Evolutionary conservation across 2,113 vertebrate species (phyloP).

Genomic region (Cricetomys ansorgei): DNA sequence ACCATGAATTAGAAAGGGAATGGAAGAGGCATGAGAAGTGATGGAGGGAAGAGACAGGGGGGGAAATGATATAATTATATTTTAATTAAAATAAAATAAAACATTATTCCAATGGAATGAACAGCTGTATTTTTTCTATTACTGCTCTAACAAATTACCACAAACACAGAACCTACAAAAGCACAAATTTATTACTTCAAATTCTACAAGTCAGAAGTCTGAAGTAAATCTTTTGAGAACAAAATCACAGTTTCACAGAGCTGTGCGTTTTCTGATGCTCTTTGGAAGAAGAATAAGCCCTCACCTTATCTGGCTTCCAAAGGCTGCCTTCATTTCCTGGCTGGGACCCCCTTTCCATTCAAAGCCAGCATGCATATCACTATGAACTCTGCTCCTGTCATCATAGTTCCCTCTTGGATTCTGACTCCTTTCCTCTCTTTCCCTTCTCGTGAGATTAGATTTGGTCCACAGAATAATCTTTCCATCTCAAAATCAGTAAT

Average conservation of each 20-base stretch:
- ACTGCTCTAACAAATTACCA: conserved; percentile 9
- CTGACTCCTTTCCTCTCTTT: background rate
- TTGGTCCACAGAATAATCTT: background rate
- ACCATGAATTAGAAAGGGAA: background rate
- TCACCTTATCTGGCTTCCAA: background rate
- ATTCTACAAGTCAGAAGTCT: background rate
- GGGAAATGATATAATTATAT: background rate
- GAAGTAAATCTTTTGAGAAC: background rate
- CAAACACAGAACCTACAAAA: background rate
- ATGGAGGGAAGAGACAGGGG: background rate
- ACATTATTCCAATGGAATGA: background rate
- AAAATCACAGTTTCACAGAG: background rate
- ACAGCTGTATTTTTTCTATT: conserved; percentile 19
- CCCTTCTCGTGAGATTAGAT: background rate
- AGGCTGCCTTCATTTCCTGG: background rate
- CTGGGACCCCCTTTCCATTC: background rate
- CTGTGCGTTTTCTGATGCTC: background rate
- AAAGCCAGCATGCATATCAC: background rate
- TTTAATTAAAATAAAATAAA: background rate
- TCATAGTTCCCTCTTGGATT: background rate
- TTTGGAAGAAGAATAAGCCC: background rate
- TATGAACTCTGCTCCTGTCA: background rate
- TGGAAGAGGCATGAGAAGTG: background rate
- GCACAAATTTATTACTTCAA: background rate
- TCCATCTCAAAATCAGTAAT: background rate